phyloP scores from a whole-genome alignment of 2,888 invertebrate species.

The Coleophora flavipennella region DNA sequence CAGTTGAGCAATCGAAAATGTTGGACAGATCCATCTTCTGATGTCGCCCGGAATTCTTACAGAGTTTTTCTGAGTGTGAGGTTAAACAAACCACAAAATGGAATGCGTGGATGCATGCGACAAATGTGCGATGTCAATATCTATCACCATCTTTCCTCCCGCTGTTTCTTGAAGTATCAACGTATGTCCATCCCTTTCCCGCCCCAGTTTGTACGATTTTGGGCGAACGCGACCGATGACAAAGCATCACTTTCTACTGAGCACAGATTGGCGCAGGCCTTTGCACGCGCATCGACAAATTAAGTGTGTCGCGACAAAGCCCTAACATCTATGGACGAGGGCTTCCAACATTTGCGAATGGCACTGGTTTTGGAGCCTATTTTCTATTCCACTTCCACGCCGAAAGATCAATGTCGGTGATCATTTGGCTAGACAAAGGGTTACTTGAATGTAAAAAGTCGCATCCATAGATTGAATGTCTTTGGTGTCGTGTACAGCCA shows the following conservation, averaged over 20 bases:
- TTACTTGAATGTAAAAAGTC: too few species aligned
- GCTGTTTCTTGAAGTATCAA: slow-evolving; percentile 17
- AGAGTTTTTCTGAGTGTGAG: slow-evolving; percentile 31
- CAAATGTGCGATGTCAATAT: slow-evolving; percentile 25
- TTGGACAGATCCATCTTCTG: slow-evolving; percentile 17
- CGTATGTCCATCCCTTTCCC: slow-evolving; percentile 27
- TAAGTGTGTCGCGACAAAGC: slow-evolving; percentile 72
- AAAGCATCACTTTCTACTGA: slow-evolving; percentile 64
- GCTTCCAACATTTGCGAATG: too few species aligned
- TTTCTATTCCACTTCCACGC: too few species aligned
- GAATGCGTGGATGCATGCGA: slow-evolving; percentile 29
- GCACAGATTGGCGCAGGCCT: too few species aligned
- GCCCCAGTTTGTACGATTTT: slow-evolving; percentile 47
- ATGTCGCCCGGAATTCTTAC: slow-evolving; percentile 14
- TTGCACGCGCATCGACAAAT: slow-evolving; percentile 64
- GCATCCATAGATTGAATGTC: slow-evolving; percentile 67
- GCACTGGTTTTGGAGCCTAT: too few species aligned
- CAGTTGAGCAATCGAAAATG: slow-evolving; percentile 20
- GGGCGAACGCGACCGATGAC: slow-evolving; percentile 47
- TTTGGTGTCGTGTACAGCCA: slow-evolving; percentile 67
- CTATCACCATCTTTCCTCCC: slow-evolving; percentile 23
- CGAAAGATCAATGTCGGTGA: too few species aligned
- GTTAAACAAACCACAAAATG: slow-evolving; percentile 35
- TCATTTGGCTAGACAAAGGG: too few species aligned
- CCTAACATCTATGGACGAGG: too few species aligned